Conservation (phyloP, 2,888 invertebrate species). For the Eristalis arbustorum region DNA sequence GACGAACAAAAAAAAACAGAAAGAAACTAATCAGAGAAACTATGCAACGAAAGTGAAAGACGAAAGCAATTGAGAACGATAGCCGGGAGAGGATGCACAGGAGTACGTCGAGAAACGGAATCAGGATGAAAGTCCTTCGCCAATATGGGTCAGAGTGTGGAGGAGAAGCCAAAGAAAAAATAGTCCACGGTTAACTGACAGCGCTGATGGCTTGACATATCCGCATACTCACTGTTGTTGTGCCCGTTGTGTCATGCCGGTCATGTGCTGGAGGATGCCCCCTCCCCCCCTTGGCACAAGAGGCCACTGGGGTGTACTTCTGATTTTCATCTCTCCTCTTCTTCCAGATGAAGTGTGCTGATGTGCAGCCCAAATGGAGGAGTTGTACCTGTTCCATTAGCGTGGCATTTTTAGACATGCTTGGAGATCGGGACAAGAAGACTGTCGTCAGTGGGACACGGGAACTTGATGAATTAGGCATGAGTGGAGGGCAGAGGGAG, state of each 20-base stretch:
- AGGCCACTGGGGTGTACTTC: neutral
- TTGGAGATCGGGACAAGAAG: neutral
- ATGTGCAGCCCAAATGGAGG: neutral
- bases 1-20: neutral
- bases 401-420: neutral
- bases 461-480: too few species aligned
- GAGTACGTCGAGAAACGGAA: conserved; percentile 21
- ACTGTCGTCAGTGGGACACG: neutral
- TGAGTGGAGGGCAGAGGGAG: neutral
- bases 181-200: conserved; percentile 68
- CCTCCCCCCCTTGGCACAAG: too few species aligned
- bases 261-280: neutral
- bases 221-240: neutral
- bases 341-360: neutral
- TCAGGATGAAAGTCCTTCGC: conserved; percentile 63
- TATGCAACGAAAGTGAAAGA: conserved; percentile 64
- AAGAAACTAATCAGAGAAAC: conserved; percentile 54
- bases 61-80: conserved; percentile 50
- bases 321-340: neutral
- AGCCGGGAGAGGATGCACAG: conserved; percentile 32
- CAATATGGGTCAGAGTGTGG: conserved; percentile 51
- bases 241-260: neutral
- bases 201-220: conserved; percentile 3
- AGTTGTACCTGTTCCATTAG: neutral
- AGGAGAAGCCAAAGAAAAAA: conserved; percentile 8